Evolutionary conservation across 2,797 vertebrate genomes (phyloP), one percentile per base, ranked within the genome.

Genomic region (Etheostoma nigrum): DNA sequence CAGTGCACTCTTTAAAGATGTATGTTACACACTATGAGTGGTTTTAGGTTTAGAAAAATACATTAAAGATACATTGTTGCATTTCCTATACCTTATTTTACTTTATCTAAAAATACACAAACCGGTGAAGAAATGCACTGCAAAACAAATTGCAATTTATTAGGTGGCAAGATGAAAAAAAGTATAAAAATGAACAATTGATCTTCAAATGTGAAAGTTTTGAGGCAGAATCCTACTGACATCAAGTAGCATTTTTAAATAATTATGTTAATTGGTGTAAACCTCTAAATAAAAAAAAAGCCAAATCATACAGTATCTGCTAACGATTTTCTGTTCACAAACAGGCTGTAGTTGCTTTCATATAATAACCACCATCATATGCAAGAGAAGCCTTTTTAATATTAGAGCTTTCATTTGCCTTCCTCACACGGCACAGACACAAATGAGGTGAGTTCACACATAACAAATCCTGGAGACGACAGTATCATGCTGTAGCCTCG

Each of bases 301-400:
- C 55, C 5, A 62, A 57, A 67, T 82, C 68, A 51, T n/a, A 4
- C 15, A 2, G 15, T n/a, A 16, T 60, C 52, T 11, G 30, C 55
- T 76, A 75, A 72, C 74, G 78, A 79, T 60, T 61, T 36, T 59
- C 16, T 92, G 88, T 90, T 86, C 81, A 88, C 82, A 67, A 88
- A 87, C 60, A 77, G 27, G 55, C 63, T 71, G 63, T 75, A 78
- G 81, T 78, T 71, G 84, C 60, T 78, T 68, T 5, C 63, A n/a
- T 76, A 61, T 93, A 94, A 94, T 94, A 72, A 76, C 64, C 82
- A 48, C 49, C 80, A 93, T 92, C 90, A 85, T 78, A 94, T 94
- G 93, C 94, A 89, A 45, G 86, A 74, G 77, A 78, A 71, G 76
- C 74, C 87, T 69, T 67, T 40, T 79, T 33, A 18, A 58, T 47